Conservation (phyloP, 2,113 vertebrate species). For the Mobula birostris region DNA sequence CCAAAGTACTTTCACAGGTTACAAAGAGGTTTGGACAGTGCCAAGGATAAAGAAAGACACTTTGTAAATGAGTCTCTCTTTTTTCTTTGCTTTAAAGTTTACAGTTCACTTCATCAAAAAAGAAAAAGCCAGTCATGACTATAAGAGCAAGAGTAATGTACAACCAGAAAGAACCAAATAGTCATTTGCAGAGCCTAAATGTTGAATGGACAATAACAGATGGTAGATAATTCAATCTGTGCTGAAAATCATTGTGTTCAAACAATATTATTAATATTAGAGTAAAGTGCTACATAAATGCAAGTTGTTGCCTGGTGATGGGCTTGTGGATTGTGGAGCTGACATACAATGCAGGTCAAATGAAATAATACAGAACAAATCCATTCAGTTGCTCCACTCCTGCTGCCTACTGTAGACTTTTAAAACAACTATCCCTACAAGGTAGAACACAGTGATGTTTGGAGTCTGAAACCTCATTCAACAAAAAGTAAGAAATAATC, state of each 20-base stretch:
- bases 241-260: background rate
- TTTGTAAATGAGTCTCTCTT: background rate
- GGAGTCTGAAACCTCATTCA: background rate
- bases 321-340: background rate
- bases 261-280: background rate
- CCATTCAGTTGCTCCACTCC: background rate
- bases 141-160: background rate
- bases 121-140: background rate
- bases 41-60: background rate
- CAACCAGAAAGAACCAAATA: background rate
- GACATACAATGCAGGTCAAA: background rate
- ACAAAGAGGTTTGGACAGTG: background rate
- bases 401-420: background rate
- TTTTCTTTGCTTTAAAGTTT: background rate
- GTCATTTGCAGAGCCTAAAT: background rate
- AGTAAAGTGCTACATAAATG: background rate
- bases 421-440: background rate
- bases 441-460: background rate
- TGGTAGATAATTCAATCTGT: background rate
- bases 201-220: background rate
- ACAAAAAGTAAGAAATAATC: background rate
- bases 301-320: background rate
- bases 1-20: background rate
- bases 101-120: background rate
- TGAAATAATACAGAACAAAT: background rate